A percentile compares a stretch with the other conserved stretches of the same genome.
These are phyloP conservation scores for Noturus placidus DNA, from an alignment of 2,113 vertebrate genomes.

Conservation along the genomic window DNA sequence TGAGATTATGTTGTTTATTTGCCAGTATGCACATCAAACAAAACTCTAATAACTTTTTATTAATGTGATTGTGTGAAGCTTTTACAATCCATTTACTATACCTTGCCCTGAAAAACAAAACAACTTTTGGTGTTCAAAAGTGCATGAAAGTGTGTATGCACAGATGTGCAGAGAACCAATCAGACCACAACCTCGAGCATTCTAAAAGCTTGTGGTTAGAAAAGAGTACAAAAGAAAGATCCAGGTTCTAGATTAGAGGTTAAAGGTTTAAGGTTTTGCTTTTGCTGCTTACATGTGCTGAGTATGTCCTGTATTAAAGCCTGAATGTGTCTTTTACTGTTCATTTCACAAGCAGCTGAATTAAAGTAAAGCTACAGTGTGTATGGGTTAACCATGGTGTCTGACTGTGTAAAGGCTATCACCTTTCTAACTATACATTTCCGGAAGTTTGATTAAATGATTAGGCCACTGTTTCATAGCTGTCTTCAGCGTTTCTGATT, in stretches of 20 bases:
- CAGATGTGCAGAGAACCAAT: not conserved
- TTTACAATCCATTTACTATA: not conserved
- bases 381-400: not conserved
- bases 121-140: not conserved
- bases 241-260: not conserved
- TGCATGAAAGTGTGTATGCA: not conserved
- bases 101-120: not conserved
- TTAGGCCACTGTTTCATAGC: not conserved
- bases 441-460: not conserved
- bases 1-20: not conserved
- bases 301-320: not conserved
- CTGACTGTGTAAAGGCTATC: conserved; percentile 3
- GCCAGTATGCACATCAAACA: not conserved
- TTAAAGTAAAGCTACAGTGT: not conserved
- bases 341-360: not conserved
- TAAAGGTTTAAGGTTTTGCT: too few species aligned
- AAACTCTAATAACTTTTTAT: not conserved
- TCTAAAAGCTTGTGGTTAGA: not conserved
- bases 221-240: not conserved
- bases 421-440: not conserved
- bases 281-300: not conserved
- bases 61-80: not conserved
- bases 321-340: not conserved
- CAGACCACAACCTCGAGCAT: not conserved
- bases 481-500: not conserved